Evolutionary conservation across 2,888 invertebrate genomes (phyloP), one percentile per base, ranked within the genome.

Genomic region (Drosophila anomelani): DNA sequence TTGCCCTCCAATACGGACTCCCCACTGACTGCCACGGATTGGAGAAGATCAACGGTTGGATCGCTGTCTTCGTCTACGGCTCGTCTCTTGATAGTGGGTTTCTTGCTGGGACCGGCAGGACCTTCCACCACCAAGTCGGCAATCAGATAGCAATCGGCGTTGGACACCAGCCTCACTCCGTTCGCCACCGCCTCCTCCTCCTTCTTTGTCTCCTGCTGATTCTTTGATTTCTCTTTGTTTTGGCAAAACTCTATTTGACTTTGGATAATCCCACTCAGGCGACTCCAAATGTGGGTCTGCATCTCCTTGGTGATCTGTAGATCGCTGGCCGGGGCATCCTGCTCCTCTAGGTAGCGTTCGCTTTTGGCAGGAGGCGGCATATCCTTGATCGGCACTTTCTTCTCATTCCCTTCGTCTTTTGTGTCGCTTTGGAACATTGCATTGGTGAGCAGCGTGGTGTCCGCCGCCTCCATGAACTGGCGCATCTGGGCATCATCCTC

Each of bases 381-480:
- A n/a, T 39, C 6, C 15, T 36, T 36, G n/a, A n/a, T 4, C 6
- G 12, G 53, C 5, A 26, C 23, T 1, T 54, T n/a, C 4, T 36
- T 4, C 0, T 13, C 29, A 15, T 26, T 20, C 20, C 20, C 12
- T 4, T 5, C 29, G 13, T 32, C 29, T 15, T 32, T 17, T 23
- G 64, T 2, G 10, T 47, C 3, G 8, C 6, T 34, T 10, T 83
- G 76, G 38, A 82, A 91, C 85, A 91, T 80, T 0, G 75, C 77
- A 66, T 91, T 84, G 4, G 75, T 88, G 2, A 91, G 75, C 4
- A 91, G 66, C 4, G 76, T 87, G 17, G 78, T 81, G 46, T 91
- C 91, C 4, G 88, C 77, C 0, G 91, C 91, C 69, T 90, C 89
- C 12, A 89, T 38, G 26, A 90, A 79, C 49, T 85, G 71, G 0